Percentiles rank a stretch among this genome's conserved stretches.
phyloP scores from a whole-genome alignment of 2,888 invertebrate species.

The Acanthosepion lycidas region DNA sequence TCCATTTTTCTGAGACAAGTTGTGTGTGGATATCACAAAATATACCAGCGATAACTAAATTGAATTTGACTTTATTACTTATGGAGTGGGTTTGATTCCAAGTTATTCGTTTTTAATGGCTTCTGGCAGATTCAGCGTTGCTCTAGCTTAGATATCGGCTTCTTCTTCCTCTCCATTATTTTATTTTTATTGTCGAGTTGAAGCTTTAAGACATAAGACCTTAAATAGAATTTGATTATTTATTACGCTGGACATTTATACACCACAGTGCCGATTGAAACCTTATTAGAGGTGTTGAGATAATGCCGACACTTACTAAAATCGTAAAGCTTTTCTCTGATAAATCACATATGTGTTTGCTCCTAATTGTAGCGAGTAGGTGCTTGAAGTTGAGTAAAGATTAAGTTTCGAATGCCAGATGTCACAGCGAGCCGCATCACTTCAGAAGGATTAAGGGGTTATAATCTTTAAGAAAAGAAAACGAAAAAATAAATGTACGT shows the following conservation, averaged over 20 bases:
- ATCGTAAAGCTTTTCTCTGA: background rate
- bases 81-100: background rate
- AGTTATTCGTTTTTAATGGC: background rate
- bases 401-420: background rate
- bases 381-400: background rate
- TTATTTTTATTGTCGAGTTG: background rate
- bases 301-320: background rate
- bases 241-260: background rate
- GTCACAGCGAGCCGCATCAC: background rate
- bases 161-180: background rate
- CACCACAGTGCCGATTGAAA: background rate
- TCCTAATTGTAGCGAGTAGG: background rate
- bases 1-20: too few relatives aligned
- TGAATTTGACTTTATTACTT: background rate
- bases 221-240: background rate
- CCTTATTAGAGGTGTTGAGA: background rate
- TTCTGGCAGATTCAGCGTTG: background rate
- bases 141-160: background rate
- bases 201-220: background rate
- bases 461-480: too few relatives aligned
- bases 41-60: too few relatives aligned
- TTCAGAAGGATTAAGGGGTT: too few relatives aligned
- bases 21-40: too few relatives aligned
- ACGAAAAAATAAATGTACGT: too few relatives aligned
- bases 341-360: background rate